Base-by-base conservation (phyloP, 2,888 invertebrate species). In the Acleris literana region DNA sequence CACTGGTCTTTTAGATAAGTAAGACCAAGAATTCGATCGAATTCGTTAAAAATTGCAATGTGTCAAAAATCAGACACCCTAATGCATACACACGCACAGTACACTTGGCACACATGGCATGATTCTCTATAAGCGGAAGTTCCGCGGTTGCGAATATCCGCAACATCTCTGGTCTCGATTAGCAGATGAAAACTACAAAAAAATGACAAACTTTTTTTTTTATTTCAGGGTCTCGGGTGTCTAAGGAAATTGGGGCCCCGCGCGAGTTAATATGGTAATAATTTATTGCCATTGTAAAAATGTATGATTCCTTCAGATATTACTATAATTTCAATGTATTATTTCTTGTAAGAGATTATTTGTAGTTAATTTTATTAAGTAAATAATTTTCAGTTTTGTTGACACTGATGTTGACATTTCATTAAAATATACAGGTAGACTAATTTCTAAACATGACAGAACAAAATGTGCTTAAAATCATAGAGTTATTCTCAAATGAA, bases 191-290 rank as follows among this genome's bases (percentile, higher is more conserved):
- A 29, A 7, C 29, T 29, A 1, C 43, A 43, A 43, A 43, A 16
- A 16, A 43, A 22, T 16, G n/a, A 49, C 33, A 33, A 39, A 22
- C 20, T 13, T 25, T 48, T 62, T 52, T 74, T 68, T 74, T 75
- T 60, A 53, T 90, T 90, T 17, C 88, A 93, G 93, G 93, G 93
- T 29, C 72, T 93, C 25, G 85, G 85, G 64, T 93, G 93, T 72
- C 74, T 93, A 39, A 80, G 90, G 69, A 93, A 93, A 69, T 77
- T 93, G n/a, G 93, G 93, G 1, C 90, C 92, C 0, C 83, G 93
- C 3, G 87, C 92, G 3, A 91, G 92, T 82, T 93, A 92, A 79
- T 53, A 65, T 57, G 67, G 57, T 33, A 49, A 51, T 44, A 16
- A 53, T 25, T 56, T 49, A 54, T 44, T 25, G 48, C 46, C 55